Evolutionary conservation across 2,113 vertebrate genomes (phyloP).

Genomic region (Gracilinanus agilis): DNA sequence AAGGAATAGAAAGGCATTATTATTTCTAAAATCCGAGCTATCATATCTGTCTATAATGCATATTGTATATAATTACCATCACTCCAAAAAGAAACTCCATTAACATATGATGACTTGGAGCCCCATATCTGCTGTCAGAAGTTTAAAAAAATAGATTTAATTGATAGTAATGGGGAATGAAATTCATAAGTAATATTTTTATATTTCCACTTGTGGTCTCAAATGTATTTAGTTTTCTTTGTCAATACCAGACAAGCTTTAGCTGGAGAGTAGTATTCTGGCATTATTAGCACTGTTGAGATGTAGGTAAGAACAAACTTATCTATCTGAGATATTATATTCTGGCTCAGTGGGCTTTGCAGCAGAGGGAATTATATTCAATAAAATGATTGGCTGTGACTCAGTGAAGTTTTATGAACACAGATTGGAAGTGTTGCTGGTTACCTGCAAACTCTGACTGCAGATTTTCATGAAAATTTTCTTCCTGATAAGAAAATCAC

Average conservation of each 20-base stretch:
- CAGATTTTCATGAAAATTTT: neutral
- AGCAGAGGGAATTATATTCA: constrained; percentile 1
- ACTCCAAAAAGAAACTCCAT: neutral
- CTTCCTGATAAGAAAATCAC: neutral
- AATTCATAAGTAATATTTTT: neutral
- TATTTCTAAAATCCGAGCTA: constrained; percentile 31
- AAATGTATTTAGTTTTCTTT: constrained; percentile 31
- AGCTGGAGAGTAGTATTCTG: constrained; percentile 26
- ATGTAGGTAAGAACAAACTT: neutral
- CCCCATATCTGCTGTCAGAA: neutral
- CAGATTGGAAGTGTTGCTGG: neutral
- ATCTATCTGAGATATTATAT: neutral
- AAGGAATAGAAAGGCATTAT: constrained; percentile 66
- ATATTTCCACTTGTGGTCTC: neutral
- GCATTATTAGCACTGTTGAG: neutral
- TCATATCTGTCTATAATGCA: constrained; percentile 48
- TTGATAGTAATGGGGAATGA: constrained; percentile 3
- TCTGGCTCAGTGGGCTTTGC: neutral
- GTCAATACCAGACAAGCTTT: neutral
- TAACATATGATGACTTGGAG: neutral
- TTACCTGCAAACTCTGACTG: neutral
- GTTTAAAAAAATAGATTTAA: constrained; percentile 10
- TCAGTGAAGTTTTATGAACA: neutral
- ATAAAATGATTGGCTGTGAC: neutral
- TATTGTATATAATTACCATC: constrained; percentile 44